A percentile compares a stretch with the other conserved stretches of the same genome.
These are phyloP conservation scores for Halictus ligatus DNA, from an alignment of 2,888 invertebrate species.

Conservation along the genomic window DNA sequence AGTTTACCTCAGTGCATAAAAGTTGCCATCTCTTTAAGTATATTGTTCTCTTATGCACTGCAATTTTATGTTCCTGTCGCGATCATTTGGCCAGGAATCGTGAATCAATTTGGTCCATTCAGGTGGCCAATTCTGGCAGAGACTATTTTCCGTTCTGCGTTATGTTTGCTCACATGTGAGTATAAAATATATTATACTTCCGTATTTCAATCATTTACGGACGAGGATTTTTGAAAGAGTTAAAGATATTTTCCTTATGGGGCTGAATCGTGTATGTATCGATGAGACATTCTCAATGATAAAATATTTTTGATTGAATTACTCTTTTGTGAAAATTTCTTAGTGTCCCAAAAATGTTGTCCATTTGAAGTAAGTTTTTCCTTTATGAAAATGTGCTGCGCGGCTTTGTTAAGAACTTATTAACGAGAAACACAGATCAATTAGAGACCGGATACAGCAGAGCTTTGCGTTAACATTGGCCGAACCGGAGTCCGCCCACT, in stretches of 20 bases:
- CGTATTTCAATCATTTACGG: neutral
- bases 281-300: no score
- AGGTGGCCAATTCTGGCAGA: conserved; percentile 88
- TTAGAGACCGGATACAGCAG: no score
- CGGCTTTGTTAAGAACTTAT: no score
- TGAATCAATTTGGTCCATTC: conserved; percentile 86
- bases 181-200: conserved; percentile 72
- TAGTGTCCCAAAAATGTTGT: no score
- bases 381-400: no score
- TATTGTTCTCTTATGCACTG: conserved; percentile 95
- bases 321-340: no score
- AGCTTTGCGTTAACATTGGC: no score
- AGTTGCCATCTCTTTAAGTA: conserved; percentile 93
- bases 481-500: no score
- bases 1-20: conserved; percentile 94
- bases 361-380: no score
- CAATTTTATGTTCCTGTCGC: conserved; percentile 98
- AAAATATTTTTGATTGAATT: no score
- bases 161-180: conserved; percentile 95
- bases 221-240: neutral
- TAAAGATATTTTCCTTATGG: neutral
- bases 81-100: conserved; percentile 93
- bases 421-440: no score
- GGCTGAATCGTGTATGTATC: neutral
- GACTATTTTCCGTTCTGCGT: conserved; percentile 88